A percentile compares a stretch with the other conserved stretches of the same genome.
Conservation (phyloP, 2,888 invertebrate genomes). For the Sminthurides aquaticus region DNA sequence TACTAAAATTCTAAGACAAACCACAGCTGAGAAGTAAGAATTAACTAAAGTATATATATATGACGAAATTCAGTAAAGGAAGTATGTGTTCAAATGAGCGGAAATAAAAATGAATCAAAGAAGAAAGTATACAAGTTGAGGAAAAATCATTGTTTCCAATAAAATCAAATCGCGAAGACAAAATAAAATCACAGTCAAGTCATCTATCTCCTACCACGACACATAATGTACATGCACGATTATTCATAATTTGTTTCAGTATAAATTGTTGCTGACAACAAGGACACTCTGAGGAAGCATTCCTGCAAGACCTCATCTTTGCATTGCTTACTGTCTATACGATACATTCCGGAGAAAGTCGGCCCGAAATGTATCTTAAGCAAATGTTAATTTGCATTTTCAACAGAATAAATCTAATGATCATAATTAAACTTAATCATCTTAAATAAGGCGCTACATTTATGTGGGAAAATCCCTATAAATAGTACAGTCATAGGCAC, state of each 20-base stretch:
- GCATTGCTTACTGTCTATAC: neutral
- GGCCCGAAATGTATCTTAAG: neutral
- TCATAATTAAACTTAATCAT: too few species aligned
- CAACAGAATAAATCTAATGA: too few species aligned
- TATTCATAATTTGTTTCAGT: neutral
- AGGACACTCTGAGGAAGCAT: neutral
- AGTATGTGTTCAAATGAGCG: too few species aligned
- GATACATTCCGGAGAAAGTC: neutral
- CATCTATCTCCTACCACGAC: conserved; percentile 7
- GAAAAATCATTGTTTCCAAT: conserved; percentile 19
- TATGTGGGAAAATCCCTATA: neutral
- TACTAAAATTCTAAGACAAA: too few species aligned
- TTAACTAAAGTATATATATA: too few species aligned
- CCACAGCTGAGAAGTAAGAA: too few species aligned
- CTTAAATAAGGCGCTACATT: neutral
- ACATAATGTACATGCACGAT: neutral
- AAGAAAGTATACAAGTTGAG: conserved; percentile 12
- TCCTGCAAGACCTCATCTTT: neutral
- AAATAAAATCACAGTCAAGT: conserved; percentile 25
- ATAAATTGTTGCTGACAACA: neutral
- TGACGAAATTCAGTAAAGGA: too few species aligned
- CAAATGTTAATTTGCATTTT: too few species aligned
- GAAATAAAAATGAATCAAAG: too few species aligned
- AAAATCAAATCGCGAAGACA: conserved; percentile 18
- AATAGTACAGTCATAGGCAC: neutral